Evolutionary conservation across 2,888 invertebrate species (phyloP).

Genomic region (Bursaphelenchus okinawaensis): DNA sequence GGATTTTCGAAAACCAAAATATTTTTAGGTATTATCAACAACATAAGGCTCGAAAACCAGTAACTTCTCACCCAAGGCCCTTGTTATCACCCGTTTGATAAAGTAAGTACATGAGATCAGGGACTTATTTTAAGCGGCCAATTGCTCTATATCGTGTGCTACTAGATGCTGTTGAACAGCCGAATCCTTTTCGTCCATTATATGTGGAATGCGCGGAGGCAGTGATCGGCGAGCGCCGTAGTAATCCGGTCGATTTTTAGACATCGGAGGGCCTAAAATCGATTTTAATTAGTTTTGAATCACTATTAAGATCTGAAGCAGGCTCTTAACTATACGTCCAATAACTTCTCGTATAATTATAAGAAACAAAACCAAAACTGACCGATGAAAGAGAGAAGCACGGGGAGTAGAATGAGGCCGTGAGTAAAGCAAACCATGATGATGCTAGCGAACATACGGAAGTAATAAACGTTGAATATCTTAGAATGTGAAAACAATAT

Average conservation of each 20-base stretch:
- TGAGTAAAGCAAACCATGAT: conserved; percentile 93
- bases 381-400: conserved; percentile 90
- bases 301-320: too few species aligned
- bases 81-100: not conserved
- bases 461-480: conserved; percentile 87
- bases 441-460: conserved; percentile 94
- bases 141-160: not conserved
- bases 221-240: not conserved
- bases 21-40: too few species aligned
- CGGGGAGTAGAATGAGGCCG: conserved; percentile 92
- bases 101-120: not conserved
- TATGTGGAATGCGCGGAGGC: not conserved
- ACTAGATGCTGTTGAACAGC: not conserved
- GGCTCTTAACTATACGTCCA: too few species aligned
- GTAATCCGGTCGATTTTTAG: not conserved
- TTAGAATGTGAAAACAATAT: conserved; percentile 94
- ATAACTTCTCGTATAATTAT: too few species aligned
- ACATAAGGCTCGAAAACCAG: too few species aligned
- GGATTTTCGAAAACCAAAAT: too few species aligned
- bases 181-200: not conserved
- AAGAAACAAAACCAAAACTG: not conserved
- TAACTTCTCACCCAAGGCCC: too few species aligned
- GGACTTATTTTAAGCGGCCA: not conserved
- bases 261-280: not conserved
- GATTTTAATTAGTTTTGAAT: too few species aligned